A percentile compares a stretch with the other conserved stretches of the same genome.
Conservation (phyloP, 2,888 invertebrate species). For the Drosophila meridiana region DNA sequence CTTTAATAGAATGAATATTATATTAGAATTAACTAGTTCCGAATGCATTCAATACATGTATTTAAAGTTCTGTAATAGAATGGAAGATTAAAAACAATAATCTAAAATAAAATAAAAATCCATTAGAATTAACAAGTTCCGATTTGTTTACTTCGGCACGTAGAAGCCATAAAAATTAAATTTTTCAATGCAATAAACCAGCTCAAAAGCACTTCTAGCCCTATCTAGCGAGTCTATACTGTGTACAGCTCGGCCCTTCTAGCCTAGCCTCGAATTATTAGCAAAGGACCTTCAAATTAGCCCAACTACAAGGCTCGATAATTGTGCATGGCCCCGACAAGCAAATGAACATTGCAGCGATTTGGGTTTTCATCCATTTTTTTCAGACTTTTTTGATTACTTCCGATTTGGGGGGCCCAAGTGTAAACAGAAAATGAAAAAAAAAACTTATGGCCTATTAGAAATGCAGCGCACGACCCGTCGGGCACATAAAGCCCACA, state of each 20-base stretch:
- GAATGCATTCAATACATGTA: too few species aligned
- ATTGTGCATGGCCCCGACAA: slow-evolving; percentile 33
- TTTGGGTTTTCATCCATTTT: neutral
- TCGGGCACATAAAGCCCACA: slow-evolving; percentile 62
- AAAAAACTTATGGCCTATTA: slow-evolving; percentile 44
- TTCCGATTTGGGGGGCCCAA: slow-evolving; percentile 67
- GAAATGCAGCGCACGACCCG: slow-evolving; percentile 65
- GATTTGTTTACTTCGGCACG: neutral
- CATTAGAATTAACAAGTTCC: neutral
- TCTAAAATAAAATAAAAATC: neutral
- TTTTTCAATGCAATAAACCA: neutral
- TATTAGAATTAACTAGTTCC: too few species aligned
- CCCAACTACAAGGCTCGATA: slow-evolving; percentile 23
- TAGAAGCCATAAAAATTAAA: neutral
- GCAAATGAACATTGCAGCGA: slow-evolving; percentile 53
- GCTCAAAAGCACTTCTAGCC: neutral
- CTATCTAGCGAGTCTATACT: neutral
- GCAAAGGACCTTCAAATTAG: neutral
- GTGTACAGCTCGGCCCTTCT: neutral
- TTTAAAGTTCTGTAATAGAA: too few species aligned
- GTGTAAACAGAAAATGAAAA: slow-evolving; percentile 35
- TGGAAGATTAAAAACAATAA: too few species aligned
- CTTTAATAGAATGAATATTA: too few species aligned
- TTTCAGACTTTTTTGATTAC: slow-evolving; percentile 52
- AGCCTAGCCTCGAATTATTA: neutral